Evolutionary conservation across 2,797 vertebrate species (phyloP).

Genomic region (Anabas testudineus): DNA sequence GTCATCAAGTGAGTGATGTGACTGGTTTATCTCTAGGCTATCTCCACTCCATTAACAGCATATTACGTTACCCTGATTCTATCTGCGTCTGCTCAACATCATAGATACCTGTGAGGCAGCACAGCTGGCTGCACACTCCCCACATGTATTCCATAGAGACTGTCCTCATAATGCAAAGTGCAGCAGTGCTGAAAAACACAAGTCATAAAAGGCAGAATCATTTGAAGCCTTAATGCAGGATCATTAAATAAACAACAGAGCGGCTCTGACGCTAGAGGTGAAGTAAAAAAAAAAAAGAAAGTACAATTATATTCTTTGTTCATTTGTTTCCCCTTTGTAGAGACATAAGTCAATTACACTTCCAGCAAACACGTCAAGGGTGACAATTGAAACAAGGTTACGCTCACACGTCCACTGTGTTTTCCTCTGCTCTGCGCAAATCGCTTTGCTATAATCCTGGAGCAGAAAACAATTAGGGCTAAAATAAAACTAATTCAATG

Average conservation of each 20-base stretch:
- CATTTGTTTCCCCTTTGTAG: constrained; percentile 51
- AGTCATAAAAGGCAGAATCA: constrained; percentile 6
- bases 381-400: constrained; percentile 78
- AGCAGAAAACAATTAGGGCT: constrained; percentile 79
- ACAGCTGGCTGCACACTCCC: constrained; percentile 7
- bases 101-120: constrained; percentile 29
- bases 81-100: constrained; percentile 49
- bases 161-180: neutral
- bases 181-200: neutral
- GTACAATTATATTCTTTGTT: constrained; percentile 41
- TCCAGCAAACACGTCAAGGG: constrained; percentile 78
- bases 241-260: constrained; percentile 17
- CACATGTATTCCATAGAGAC: neutral
- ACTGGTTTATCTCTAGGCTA: constrained; percentile 59
- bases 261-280: constrained; percentile 1
- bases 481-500: constrained; percentile 73
- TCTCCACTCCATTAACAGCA: constrained; percentile 61
- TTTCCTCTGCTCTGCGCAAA: constrained; percentile 64
- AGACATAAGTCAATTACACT: constrained; percentile 75
- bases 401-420: constrained; percentile 53
- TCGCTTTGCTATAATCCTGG: constrained; percentile 72
- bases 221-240: constrained; percentile 1
- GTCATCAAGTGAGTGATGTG: constrained; percentile 55
- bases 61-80: constrained; percentile 57
- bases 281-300: constrained; percentile 20